phyloP scores from a whole-genome alignment of 1,140 invertebrate species.

The Calosoma granatense region DNA sequence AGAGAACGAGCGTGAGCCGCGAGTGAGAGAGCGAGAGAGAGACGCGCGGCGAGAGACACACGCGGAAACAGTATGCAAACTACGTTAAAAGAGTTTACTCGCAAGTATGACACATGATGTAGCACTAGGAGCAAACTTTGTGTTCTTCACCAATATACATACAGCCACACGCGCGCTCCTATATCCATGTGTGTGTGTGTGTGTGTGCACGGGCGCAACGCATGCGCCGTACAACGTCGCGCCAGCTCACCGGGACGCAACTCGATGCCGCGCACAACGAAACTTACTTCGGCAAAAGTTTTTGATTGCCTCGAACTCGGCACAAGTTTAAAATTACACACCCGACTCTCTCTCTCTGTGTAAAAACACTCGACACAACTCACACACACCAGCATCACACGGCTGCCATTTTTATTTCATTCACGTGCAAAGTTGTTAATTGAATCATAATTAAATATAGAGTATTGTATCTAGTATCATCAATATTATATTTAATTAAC shows the following conservation, averaged over 20 bases:
- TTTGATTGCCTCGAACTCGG: background rate
- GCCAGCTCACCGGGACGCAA: background rate
- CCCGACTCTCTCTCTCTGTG: background rate
- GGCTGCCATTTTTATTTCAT: no score
- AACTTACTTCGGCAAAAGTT: background rate
- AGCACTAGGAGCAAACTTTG: background rate
- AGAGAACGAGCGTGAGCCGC: background rate
- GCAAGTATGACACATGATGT: background rate
- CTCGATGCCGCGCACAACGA: no score
- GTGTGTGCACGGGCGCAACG: no score
- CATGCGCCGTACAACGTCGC: background rate
- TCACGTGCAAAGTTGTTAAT: no score
- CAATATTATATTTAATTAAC: no score
- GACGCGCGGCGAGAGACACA: background rate
- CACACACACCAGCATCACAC: no score
- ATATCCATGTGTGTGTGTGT: no score
- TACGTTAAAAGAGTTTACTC: background rate
- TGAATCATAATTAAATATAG: no score
- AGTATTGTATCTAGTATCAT: no score
- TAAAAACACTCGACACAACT: no score
- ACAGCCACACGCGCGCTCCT: no score
- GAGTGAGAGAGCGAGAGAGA: background rate
- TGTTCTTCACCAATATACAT: no score
- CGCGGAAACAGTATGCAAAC: background rate
- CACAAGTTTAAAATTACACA: background rate